Base-by-base conservation (phyloP, 2,797 vertebrate species). In the Siniperca undulata region DNA sequence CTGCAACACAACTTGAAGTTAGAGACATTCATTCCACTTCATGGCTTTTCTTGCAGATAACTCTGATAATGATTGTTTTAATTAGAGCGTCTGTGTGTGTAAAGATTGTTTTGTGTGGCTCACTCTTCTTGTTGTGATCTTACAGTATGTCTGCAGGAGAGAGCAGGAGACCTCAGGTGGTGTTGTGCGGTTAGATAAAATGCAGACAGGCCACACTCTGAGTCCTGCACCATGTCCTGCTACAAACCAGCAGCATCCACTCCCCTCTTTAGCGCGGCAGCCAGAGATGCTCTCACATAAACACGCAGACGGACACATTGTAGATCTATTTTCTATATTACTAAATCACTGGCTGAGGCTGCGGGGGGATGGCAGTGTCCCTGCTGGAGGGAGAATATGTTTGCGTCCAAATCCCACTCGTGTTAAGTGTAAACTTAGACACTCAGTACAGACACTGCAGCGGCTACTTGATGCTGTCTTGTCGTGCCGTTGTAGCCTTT, bases 381-480 rank as follows among this genome's bases (percentile, higher is more conserved):
- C 81, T 4, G 14, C 75, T 16, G 81, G 70, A 80, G 69, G 60
- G 82, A 75, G 78, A 76, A 77, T 86, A 85, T 91, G 91, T 92
- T 92, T 91, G 91, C 70, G 52, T 95, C 89, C 80, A 90, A 88
- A 90, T 90, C 89, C 84, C 84, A 67, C 88, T 86, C 4, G 74
- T 88, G 85, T 81, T 83, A 81, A 89, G 91, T 92, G 92, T 95
- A 95, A 95, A 95, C 94, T 86, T 59, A 86, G 82, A 77, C 73
- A 24, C 78, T 69, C 70, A 14, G 82, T 38, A 77, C 78, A 88
- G 88, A 89, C 88, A 58, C 80, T 53, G 86, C 80, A 64, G 89
- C 50, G 30, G 85, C 72, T 38, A 79, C 86, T 74, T 88, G 85
- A 90, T 88, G 88, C 82, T 86, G 78, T 85, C 78, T 85, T 68